phyloP scores from a whole-genome alignment of 2,888 invertebrate species.

The Lasioglossum oenotherae region DNA sequence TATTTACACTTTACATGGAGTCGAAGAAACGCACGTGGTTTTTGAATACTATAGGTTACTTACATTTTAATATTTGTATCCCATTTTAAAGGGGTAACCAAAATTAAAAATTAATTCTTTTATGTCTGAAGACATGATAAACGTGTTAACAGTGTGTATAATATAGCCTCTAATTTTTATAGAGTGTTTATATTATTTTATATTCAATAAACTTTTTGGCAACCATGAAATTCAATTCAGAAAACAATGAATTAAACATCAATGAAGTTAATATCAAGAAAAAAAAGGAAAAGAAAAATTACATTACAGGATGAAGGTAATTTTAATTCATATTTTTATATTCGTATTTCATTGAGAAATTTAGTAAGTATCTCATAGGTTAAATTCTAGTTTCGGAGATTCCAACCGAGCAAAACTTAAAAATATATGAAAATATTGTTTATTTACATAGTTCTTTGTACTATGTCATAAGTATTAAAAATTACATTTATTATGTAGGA shows the following conservation, averaged over 20 bases:
- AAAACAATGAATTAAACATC: background rate
- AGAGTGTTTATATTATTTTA: background rate
- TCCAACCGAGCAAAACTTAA: background rate
- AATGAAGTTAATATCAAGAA: background rate
- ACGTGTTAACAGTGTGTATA: background rate
- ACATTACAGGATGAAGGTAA: background rate
- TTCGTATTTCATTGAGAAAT: background rate
- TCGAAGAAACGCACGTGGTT: slow-evolving; percentile 28
- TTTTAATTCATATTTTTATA: background rate
- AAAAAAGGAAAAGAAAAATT: slow-evolving; percentile 26
- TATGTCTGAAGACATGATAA: background rate
- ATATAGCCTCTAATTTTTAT: background rate
- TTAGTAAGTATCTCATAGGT: background rate
- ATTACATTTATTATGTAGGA: background rate
- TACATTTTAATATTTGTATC: background rate
- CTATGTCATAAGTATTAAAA: background rate
- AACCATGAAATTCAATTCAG: slow-evolving; percentile 15
- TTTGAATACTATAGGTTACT: slow-evolving; percentile 27
- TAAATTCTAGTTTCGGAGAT: background rate
- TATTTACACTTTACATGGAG: background rate
- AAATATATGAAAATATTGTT: background rate
- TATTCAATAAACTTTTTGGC: background rate
- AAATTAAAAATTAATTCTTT: slow-evolving; percentile 1
- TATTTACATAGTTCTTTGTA: background rate
- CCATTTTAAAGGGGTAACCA: background rate